Conservation (phyloP, 2,797 vertebrate genomes). For the Lates japonicus region DNA sequence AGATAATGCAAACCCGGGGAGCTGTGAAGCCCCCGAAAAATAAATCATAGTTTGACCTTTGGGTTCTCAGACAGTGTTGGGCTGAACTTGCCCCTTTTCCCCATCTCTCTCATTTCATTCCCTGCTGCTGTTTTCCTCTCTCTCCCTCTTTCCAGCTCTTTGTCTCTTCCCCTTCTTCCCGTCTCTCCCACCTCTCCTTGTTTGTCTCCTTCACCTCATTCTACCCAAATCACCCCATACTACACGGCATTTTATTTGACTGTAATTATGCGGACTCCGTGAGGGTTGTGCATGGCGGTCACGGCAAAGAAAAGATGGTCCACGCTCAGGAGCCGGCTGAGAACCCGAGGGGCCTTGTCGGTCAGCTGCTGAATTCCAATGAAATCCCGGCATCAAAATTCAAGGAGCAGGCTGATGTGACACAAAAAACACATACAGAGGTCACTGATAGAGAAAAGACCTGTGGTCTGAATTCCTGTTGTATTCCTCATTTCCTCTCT, state of each 20-base stretch:
- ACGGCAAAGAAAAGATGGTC: slow-evolving; percentile 39
- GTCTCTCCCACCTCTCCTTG: slow-evolving; percentile 2
- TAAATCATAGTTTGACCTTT: slow-evolving; percentile 74
- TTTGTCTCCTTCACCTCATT: background rate
- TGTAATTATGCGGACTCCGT: slow-evolving; percentile 34
- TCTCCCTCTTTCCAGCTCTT: background rate
- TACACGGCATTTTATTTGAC: slow-evolving; percentile 40
- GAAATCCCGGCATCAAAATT: slow-evolving; percentile 61
- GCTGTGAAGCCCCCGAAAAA: slow-evolving; percentile 29
- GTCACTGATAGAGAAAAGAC: slow-evolving; percentile 21
- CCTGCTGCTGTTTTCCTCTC: background rate
- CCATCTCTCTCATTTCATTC: slow-evolving; percentile 24
- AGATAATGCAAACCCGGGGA: slow-evolving; percentile 51
- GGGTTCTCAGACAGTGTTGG: slow-evolving; percentile 23
- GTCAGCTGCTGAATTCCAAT: slow-evolving; percentile 63
- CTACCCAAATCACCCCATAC: background rate
- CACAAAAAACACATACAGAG: slow-evolving; percentile 27
- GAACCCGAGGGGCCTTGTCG: slow-evolving; percentile 35
- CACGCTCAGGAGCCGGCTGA: background rate
- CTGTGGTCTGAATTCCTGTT: too few relatives aligned
- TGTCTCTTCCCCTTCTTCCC: background rate
- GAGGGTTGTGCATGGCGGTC: slow-evolving; percentile 53
- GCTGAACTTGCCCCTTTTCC: slow-evolving; percentile 34
- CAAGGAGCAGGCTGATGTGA: slow-evolving; percentile 27
- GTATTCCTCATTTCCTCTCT: too few relatives aligned